Evolutionary conservation across 2,888 invertebrate genomes (phyloP).

Genomic region (Aphodius granarius): DNA sequence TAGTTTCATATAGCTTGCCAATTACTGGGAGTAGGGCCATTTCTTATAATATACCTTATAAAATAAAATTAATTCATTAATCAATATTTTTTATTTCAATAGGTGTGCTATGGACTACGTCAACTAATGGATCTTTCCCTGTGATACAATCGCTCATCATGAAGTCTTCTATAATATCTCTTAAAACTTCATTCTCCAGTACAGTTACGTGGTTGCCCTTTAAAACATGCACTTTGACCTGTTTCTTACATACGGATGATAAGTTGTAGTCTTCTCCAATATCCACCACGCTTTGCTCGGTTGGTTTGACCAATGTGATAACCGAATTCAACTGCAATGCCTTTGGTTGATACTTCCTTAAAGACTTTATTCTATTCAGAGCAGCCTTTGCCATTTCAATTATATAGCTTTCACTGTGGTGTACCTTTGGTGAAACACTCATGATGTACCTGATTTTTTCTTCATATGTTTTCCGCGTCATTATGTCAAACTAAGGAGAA

Average conservation of each 20-base stretch:
- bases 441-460: constrained; percentile 20
- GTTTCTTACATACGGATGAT: constrained; percentile 59
- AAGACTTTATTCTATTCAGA: constrained; percentile 60
- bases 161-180: constrained; percentile 57
- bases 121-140: background rate
- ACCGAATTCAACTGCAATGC: constrained; percentile 55
- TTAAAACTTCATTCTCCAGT: constrained; percentile 65
- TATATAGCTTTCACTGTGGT: constrained; percentile 51
- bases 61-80: no score
- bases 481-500: background rate
- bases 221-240: constrained; percentile 63
- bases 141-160: background rate
- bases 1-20: no score
- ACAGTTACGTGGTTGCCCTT: constrained; percentile 75
- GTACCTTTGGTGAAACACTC: constrained; percentile 43
- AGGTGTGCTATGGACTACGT: no score
- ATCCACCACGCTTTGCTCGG: constrained; percentile 61
- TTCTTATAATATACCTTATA: no score
- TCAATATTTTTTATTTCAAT: no score
- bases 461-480: background rate
- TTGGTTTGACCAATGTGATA: constrained; percentile 66
- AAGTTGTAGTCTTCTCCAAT: constrained; percentile 68
- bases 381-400: constrained; percentile 50
- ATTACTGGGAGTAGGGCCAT: no score
- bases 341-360: constrained; percentile 55